Percentiles rank a stretch among this genome's conserved stretches.
phyloP scores from a whole-genome alignment of 2,888 invertebrate genomes.

The Melikaiella ostensackeni region DNA sequence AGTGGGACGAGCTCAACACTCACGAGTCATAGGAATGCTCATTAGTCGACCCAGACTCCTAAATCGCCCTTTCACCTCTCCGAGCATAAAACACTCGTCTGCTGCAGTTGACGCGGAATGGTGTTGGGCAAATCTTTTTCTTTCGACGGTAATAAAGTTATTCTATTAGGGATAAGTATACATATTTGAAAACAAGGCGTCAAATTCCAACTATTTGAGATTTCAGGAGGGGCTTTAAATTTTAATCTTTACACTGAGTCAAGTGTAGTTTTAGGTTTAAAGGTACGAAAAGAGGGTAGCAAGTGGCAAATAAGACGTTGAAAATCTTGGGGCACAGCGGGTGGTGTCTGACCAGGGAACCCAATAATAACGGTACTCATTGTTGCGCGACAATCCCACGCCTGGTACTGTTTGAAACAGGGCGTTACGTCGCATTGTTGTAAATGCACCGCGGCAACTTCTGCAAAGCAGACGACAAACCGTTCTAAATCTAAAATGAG shows the following conservation, averaged over 20 bases:
- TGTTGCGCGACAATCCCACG: constrained; percentile 67
- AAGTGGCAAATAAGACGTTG: constrained; percentile 39
- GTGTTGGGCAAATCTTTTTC: constrained; percentile 37
- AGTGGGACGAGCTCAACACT: constrained; percentile 30
- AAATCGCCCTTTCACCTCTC: constrained; percentile 41
- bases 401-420: constrained; percentile 63
- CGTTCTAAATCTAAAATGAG: constrained; percentile 5
- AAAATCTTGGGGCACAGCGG: constrained; percentile 50
- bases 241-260: constrained; percentile 5
- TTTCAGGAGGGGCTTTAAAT: neutral
- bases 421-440: constrained; percentile 63
- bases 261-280: constrained; percentile 3
- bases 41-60: constrained; percentile 41
- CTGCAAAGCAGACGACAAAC: constrained; percentile 52
- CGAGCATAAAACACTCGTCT: constrained; percentile 39
- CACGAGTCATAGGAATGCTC: constrained; percentile 41
- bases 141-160: constrained; percentile 21
- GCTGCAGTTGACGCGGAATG: constrained; percentile 33
- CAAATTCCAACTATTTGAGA: neutral
- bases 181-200: neutral
- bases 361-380: constrained; percentile 66
- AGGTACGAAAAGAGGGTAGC: constrained; percentile 21
- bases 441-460: constrained; percentile 57
- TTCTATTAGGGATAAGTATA: constrained; percentile 3
- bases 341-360: constrained; percentile 45